Evolutionary conservation across 2,797 vertebrate species (phyloP).

Genomic region (Falco cherrug): DNA sequence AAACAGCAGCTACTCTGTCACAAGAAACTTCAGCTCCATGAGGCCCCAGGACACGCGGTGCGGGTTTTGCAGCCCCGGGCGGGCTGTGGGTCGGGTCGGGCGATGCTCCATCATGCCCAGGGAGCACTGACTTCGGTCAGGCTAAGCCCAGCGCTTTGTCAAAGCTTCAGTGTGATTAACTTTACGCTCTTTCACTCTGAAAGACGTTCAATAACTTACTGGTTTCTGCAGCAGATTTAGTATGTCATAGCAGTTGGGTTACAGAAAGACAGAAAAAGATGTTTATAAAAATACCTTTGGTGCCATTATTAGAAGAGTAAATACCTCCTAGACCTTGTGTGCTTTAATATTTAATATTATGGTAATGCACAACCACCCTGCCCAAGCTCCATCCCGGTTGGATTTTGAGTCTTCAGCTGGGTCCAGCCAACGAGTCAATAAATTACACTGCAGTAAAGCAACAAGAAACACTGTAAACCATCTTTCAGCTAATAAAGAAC

Average conservation of each 20-base stretch:
- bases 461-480: neutral
- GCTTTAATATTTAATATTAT: neutral
- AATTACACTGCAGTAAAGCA: neutral
- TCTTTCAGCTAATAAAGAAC: neutral
- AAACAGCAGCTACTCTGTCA: neutral
- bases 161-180: slow-evolving; percentile 8
- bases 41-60: neutral
- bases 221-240: neutral
- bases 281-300: neutral
- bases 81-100: neutral
- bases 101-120: neutral
- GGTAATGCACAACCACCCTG: neutral
- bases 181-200: neutral
- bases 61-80: neutral
- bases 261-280: neutral
- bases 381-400: neutral
- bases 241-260: neutral
- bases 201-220: neutral
- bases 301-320: neutral
- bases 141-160: neutral
- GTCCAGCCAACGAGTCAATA: neutral
- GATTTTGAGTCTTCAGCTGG: neutral
- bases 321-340: neutral
- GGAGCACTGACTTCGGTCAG: neutral
- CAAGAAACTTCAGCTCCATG: neutral